Evolutionary conservation across 1,140 invertebrate species (phyloP), one percentile per base, ranked within the genome.

Genomic region (Pseudachorutes palmiensis): DNA sequence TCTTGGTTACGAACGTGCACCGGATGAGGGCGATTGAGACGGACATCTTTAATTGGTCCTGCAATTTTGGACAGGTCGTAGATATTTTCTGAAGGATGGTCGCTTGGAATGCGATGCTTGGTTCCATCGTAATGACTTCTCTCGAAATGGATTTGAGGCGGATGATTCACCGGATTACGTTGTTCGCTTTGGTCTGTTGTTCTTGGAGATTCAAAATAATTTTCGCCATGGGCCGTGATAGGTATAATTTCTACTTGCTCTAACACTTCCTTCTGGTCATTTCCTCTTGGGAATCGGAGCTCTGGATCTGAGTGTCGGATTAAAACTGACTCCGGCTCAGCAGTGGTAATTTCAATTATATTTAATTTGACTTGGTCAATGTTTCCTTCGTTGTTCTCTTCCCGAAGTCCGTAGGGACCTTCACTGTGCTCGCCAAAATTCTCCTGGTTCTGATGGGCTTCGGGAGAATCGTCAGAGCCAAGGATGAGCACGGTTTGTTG

Each of bases 91-190:
- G n/a, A 22, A 19, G 14, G 32, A 9, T 31, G 64, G 12, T 22
- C 48, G 64, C 36, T 65, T 33, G 9, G n/a, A 2, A n/a, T 45
- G 12, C 57, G 12, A 5, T 59, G 57, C 28, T 66, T 66, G 2
- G 65, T 66, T 59, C 65, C 5, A 26, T 66, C 65, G 29, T 60
- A 66, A 31, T 66, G 65, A 2, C 55, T 41, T 60, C 14, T 12
- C n/a, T n/a, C n/a, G n/a, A n/a, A n/a, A n/a, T n/a, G n/a, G n/a
- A n/a, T n/a, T n/a, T 28, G 26, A 26, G 26, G 51, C 19, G 26
- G 26, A 22, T 28, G 26, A 22, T 16, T n/a, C n/a, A n/a, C n/a
- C n/a, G n/a, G n/a, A n/a, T n/a, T n/a, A n/a, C n/a, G n/a, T n/a
- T n/a, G n/a, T n/a, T n/a, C n/a, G n/a, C n/a, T n/a, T n/a, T n/a